Percentiles rank a stretch among this genome's conserved stretches.
These are phyloP conservation scores for Laticauda laticaudata DNA, from an alignment of 2,113 vertebrate species.

Conservation along the genomic window DNA sequence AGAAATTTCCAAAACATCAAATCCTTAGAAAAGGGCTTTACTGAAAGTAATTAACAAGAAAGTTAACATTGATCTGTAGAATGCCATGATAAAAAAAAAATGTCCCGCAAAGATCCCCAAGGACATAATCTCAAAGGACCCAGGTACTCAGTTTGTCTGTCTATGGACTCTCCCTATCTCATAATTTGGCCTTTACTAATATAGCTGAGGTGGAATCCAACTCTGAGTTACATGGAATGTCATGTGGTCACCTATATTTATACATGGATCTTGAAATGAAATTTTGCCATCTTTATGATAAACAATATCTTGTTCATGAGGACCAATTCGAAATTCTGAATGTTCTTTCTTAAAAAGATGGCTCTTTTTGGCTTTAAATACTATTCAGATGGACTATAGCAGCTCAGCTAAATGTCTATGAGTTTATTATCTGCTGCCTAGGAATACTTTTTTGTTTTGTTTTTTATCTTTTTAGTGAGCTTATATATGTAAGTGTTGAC, in stretches of 20 bases:
- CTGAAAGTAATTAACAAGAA: not conserved
- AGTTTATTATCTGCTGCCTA: conserved; percentile 45
- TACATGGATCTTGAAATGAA: not conserved
- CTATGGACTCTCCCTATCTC: not conserved
- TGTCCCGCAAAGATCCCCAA: not conserved
- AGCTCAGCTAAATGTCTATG: not conserved
- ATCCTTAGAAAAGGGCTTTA: not conserved
- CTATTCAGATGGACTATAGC: conserved; percentile 5
- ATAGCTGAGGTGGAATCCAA: not conserved
- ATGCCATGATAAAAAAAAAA: not conserved
- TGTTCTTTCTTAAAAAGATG: not conserved
- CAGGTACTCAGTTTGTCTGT: not conserved
- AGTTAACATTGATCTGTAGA: not conserved
- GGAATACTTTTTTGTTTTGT: not conserved
- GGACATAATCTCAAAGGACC: not conserved
- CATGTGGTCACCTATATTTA: not conserved
- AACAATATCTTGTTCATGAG: conserved; percentile 28
- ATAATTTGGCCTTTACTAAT: not conserved
- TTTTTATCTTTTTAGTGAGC: not conserved
- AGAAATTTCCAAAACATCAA: not conserved
- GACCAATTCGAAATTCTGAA: not conserved
- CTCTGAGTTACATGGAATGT: not conserved
- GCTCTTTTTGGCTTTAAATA: conserved; percentile 17
- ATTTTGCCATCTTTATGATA: conserved; percentile 40
- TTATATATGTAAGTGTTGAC: conserved; percentile 4